Evolutionary conservation across 2,797 vertebrate genomes (phyloP), one percentile per base, ranked within the genome.

Genomic region (Melopsittacus undulatus): DNA sequence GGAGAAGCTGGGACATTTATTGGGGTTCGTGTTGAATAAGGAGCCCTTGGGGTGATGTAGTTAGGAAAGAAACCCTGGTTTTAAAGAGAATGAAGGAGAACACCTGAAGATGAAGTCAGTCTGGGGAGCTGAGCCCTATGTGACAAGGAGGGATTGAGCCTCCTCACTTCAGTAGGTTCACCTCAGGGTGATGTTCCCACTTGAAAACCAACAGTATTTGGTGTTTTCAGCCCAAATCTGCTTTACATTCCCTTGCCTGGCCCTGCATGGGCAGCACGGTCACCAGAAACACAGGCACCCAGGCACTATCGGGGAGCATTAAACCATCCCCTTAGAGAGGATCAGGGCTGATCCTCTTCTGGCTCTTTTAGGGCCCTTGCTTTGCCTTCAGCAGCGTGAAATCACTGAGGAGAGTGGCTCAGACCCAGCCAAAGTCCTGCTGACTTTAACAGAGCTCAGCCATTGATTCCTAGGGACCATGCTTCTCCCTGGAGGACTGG

Each of bases 401-500:
- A 54, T 34, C 83, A 26, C 43, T 5, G 54, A 24, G 42, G 61
- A 80, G 59, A 54, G n/a, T 3, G 70, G 36, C 15, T 82, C n/a
- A 77, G 75, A 32, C 79, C 52, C 48, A 2, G 5, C 54, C 48
- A 40, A 76, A 86, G 80, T 43, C 95, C 73, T 81, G 80, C 73
- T 75, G 93, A 84, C 88, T 94, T 91, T 67, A 66, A 23, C 92
- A 88, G 91, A 70, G 19, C 88, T 73, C 80, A 22, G 85, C 62
- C 69, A 95, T 91, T 96, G 95, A 95, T 94, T 94, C 66, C 80
- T 87, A 77, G 89, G 82, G 88, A 4, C 92, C 74, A 34, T 80
- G 84, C 72, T 75, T 72, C 88, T 89, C 93, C 94, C 92, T 34
- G 45, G 78, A 94, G 89, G 85, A 64, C 92, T 94, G 94, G 94